Evolutionary conservation across 2,797 vertebrate genomes (phyloP).

Genomic region (Diceros bicornis): DNA sequence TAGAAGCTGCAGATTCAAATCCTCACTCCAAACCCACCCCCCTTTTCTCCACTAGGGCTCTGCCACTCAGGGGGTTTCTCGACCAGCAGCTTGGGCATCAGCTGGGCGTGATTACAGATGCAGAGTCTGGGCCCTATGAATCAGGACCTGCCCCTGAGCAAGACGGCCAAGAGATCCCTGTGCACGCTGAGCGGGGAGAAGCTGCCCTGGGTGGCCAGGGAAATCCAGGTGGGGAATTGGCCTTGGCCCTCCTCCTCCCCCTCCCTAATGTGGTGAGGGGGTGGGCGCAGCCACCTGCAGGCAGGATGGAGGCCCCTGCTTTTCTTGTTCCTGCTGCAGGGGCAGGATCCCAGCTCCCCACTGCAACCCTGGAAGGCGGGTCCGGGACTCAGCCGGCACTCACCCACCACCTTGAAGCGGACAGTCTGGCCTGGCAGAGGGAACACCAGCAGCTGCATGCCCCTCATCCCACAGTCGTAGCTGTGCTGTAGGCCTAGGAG

Average conservation of each 20-base stretch:
- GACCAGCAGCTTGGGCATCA: not conserved
- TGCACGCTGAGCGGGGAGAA: rapidly evolving
- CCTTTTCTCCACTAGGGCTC: not conserved
- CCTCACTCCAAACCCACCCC: not conserved
- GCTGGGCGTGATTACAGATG: no score
- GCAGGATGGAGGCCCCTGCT: not conserved
- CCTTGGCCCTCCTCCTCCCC: not conserved
- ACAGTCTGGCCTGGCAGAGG: not conserved
- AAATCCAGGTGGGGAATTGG: not conserved
- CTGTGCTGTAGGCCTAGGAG: conserved; percentile 48
- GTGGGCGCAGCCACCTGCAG: not conserved
- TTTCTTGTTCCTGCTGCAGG: not conserved
- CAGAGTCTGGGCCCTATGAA: not conserved
- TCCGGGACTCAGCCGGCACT: not conserved
- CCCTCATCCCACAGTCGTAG: conserved; percentile 67
- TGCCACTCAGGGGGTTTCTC: no score
- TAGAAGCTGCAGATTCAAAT: not conserved
- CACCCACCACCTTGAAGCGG: conserved; percentile 85
- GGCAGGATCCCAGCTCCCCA: not conserved
- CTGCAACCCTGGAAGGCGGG: not conserved
- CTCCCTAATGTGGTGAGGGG: no score
- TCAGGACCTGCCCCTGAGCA: not conserved
- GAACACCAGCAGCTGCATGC: conserved; percentile 81
- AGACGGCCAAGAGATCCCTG: no score
- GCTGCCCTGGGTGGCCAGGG: not conserved